These are phyloP conservation scores for Hermetia illucens DNA, from an alignment of 1,140 invertebrate species.

Conservation along the genomic window DNA sequence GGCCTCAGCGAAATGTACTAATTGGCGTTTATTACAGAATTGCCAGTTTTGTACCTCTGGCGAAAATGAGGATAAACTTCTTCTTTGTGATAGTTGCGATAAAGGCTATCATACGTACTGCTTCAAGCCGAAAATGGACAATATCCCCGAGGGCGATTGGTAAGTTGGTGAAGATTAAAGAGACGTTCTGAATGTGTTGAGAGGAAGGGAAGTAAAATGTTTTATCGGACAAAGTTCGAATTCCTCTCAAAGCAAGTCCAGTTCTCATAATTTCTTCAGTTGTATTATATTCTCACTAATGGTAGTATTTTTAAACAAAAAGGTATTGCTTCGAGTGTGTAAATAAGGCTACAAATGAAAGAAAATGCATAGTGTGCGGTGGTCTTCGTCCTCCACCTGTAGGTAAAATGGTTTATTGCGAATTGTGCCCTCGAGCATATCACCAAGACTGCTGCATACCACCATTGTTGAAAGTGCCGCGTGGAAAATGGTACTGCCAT, in stretches of 20 bases:
- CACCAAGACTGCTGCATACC: constrained; percentile 87
- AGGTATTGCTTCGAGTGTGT: constrained; percentile 94
- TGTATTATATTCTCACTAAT: too few species aligned
- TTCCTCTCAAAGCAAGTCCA: too few species aligned
- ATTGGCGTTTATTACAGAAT: constrained; percentile 60
- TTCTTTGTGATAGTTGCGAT: constrained; percentile 94
- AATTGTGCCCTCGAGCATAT: constrained; percentile 78
- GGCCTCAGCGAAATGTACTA: too few species aligned
- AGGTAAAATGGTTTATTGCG: constrained; percentile 71
- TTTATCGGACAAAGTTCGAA: too few species aligned
- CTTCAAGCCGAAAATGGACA: constrained; percentile 93
- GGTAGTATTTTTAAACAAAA: too few species aligned
- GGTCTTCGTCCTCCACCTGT: constrained; percentile 41
- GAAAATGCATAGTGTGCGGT: constrained; percentile 80
- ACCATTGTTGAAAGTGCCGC: constrained; percentile 68
- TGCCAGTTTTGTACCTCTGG: constrained; percentile 94
- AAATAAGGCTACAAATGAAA: constrained; percentile 83
- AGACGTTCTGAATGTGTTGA: too few species aligned
- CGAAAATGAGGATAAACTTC: constrained; percentile 87
- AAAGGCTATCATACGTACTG: constrained; percentile 97
- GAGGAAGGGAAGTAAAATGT: too few species aligned
- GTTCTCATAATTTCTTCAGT: too few species aligned
- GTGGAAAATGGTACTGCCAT: constrained; percentile 76
- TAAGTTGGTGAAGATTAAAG: constrained; percentile 40
- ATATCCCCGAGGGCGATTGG: constrained; percentile 94